Base-by-base conservation (phyloP, 1,140 invertebrate genomes). In the Euglossa dilemma region DNA sequence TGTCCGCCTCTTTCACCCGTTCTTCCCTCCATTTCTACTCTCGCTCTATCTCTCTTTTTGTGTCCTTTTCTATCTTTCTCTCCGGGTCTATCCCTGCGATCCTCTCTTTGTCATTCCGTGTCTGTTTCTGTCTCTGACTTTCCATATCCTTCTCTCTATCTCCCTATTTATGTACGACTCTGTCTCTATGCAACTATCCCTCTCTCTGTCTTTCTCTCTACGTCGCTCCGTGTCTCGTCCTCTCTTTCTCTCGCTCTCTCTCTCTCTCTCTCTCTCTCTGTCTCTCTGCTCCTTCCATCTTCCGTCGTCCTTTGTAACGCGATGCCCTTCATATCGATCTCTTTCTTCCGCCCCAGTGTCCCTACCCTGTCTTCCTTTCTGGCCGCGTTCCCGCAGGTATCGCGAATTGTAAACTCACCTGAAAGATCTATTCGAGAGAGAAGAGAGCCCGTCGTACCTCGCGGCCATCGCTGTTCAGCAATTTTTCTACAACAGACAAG, bases 361-460 rank as follows among this genome's bases (percentile, higher is more conserved):
- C 12, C n/a, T n/a, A 47, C 20, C 2, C 56, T 36, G n/a, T 28
- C n/a, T 56, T 52, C 9, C 47, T 43, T 23, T 11, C 5, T 47
- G 6, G n/a, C 54, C 61, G 36, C 23, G 54, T 52, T 71, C 69
- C 47, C 64, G 43, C 66, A 75, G 71, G 66, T 83, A 78, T 87
- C 75, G 83, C 72, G 25, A 83, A 85, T 88, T 75, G 84, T 80
- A 85, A 90, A 93, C 94, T 94, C 93, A 97, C 97, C 96, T 98
- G 99, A 94, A 99, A 98, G 91, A 99, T 99, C 95, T 99, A 98
- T 94, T 99, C 99, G 87, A 99, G 96, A 56, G 99, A 98, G 95
- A 99, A 99, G 75, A 99, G 95, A 23, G 99, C 98, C 83, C 98
- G 95, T 90, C 98, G 96, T 80, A 99, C 95, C 94, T 99, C 98